phyloP scores from a whole-genome alignment of 2,113 vertebrate species.

The Chloebia gouldiae region DNA sequence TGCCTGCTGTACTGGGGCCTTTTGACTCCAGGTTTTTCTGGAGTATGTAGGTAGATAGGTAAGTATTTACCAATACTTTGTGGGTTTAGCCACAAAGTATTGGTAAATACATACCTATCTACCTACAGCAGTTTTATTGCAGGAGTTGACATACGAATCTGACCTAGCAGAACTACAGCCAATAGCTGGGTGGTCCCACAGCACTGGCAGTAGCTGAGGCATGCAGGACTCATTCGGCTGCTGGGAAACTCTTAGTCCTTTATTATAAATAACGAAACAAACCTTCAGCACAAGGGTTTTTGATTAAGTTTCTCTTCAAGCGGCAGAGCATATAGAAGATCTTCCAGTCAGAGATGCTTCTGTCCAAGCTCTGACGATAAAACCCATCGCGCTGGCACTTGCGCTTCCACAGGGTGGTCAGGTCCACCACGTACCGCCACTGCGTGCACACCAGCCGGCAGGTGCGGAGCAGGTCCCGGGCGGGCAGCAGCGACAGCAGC shows the following conservation, averaged over 20 bases:
- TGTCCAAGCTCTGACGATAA: not conserved
- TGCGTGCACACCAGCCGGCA: constrained; percentile 72
- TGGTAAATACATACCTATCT: fast-evolving
- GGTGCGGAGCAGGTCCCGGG: constrained; percentile 53
- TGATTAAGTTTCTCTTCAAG: constrained; percentile 71
- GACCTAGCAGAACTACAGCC: not conserved
- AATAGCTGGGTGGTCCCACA: not conserved
- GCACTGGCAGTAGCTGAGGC: not conserved
- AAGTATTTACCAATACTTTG: too few relatives aligned
- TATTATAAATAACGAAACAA: not conserved
- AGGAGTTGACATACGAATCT: not conserved
- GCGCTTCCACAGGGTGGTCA: constrained; percentile 72
- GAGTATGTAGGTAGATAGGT: too few relatives aligned
- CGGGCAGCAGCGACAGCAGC: constrained; percentile 69
- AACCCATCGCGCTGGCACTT: constrained; percentile 74
- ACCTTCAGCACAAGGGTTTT: constrained; percentile 77
- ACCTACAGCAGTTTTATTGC: fast-evolving
- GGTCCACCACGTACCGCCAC: constrained; percentile 75
- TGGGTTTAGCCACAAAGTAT: not conserved
- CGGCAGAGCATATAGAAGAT: constrained; percentile 67
- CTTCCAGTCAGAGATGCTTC: constrained; percentile 68
- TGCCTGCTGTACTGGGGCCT: not conserved
- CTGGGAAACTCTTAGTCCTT: not conserved
- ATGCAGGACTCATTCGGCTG: not conserved
- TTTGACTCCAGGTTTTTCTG: not conserved